Base-by-base conservation (phyloP, 2,113 vertebrate genomes). In the Choloepus hoffmanni region DNA sequence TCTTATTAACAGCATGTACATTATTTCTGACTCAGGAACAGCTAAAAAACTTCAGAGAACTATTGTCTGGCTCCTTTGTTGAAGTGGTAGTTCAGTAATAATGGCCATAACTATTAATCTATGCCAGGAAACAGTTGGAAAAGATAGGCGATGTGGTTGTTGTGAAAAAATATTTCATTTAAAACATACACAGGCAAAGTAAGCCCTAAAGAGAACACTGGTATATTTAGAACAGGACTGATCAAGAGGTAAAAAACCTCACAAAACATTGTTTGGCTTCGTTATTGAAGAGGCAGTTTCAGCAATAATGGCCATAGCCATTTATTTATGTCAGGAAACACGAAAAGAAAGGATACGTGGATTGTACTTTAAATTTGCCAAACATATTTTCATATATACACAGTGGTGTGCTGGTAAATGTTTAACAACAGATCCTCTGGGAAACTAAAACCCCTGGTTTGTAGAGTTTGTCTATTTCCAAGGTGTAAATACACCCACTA, bases 231-330 rank as follows among this genome's bases (percentile, higher is more conserved):
- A 97, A 86, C 19, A 74, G 60, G n/a, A 74, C 19, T 87, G 60
- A 50, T 81, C 70, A 63, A 93, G 92, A 97, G 63, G 94, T 92
- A 94, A 77, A 94, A 94, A 92, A 89, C 77, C 63, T 96, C 95
- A 82, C 16, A 30, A 53, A 90, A 77, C n/a, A 86, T 74, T 73
- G 76, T 92, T 94, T 89, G 83, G 63, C 50, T 94, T 97, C 16
- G 63, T 93, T 89, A 83, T 3, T 89, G 30, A 90, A 90, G 36
- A 96, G 73, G 43, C 85, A 85, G 81, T 83, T 58, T 94, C 15
- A 89, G 58, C 28, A 83, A 43, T 92, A 81, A 94, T 79, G 72
- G 58, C 21, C 60, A 86, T 0, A 83, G 50, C 15, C 81, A 83
- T 85, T 84, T 85, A 45, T 28, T 87, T 90, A 78, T 85, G 28